Evolutionary conservation across 2,888 invertebrate genomes (phyloP).

Genomic region (Parochlus steinenii): DNA sequence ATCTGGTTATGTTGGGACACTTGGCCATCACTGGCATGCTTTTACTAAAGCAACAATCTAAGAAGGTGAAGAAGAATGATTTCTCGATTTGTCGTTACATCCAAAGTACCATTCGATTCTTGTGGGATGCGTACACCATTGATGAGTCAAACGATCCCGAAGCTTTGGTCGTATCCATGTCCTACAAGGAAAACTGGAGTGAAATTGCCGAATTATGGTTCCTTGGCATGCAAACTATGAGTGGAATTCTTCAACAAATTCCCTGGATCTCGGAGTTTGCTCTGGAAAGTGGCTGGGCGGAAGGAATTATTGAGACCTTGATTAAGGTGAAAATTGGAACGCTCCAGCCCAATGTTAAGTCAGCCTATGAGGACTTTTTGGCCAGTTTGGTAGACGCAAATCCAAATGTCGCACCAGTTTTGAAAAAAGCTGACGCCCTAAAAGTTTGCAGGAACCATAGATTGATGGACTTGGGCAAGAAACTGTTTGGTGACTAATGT

Average conservation of each 20-base stretch:
- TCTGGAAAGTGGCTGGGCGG: conserved; percentile 86
- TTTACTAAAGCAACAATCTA: conserved; percentile 66
- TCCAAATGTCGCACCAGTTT: conserved; percentile 49
- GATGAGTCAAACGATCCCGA: conserved; percentile 75
- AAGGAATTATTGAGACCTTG: conserved; percentile 68
- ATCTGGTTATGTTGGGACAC: conserved; percentile 72
- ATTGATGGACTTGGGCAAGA: conserved; percentile 78
- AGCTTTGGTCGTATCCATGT: conserved; percentile 65
- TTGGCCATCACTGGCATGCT: conserved; percentile 67
- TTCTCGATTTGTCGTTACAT: conserved; percentile 80
- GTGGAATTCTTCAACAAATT: conserved; percentile 59
- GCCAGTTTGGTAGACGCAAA: conserved; percentile 72
- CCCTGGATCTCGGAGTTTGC: conserved; percentile 86
- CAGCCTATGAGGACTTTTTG: conserved; percentile 79
- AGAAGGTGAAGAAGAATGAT: conserved; percentile 71
- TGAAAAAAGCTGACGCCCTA: conserved; percentile 68
- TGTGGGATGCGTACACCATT: conserved; percentile 84
- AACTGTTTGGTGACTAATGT: conserved; percentile 64
- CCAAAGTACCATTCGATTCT: conserved; percentile 72
- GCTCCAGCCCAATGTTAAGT: conserved; percentile 67
- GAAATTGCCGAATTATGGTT: conserved; percentile 87
- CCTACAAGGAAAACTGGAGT: conserved; percentile 77
- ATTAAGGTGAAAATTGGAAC: conserved; percentile 70
- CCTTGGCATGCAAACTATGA: conserved; percentile 84
- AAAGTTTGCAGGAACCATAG: conserved; percentile 73